A percentile compares a stretch with the other conserved stretches of the same genome.
Conservation (phyloP, 2,888 invertebrate genomes). For the Hanleya hanleyi region DNA sequence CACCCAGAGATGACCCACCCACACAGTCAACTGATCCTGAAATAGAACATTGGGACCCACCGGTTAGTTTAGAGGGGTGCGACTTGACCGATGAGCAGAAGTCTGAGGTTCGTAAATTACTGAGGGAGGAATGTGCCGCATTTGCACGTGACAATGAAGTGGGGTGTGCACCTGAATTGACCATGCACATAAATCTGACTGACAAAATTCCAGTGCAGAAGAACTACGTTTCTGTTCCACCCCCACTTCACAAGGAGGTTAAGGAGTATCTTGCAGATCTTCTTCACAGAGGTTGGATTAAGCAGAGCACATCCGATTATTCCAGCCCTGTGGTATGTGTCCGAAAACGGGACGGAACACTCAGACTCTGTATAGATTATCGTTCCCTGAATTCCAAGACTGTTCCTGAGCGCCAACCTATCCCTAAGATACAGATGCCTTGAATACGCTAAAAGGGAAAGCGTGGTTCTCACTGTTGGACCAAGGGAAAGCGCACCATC, state of each 20-base stretch:
- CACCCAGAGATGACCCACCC: background rate
- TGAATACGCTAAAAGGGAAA: slow-evolving; percentile 33
- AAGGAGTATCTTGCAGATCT: slow-evolving; percentile 41
- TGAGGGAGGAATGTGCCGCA: slow-evolving; percentile 30
- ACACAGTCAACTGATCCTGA: background rate
- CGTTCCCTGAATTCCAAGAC: slow-evolving; percentile 34
- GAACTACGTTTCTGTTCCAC: slow-evolving; percentile 34
- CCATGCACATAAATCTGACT: slow-evolving; percentile 31
- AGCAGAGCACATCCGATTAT: slow-evolving; percentile 11
- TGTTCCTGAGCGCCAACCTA: slow-evolving; percentile 20
- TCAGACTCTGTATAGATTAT: slow-evolving; percentile 27
- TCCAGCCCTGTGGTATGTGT: slow-evolving; percentile 38
- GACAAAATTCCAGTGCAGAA: slow-evolving; percentile 35
- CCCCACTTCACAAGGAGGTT: slow-evolving; percentile 39
- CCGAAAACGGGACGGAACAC: slow-evolving; percentile 24
- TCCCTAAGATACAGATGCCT: slow-evolving; percentile 40
- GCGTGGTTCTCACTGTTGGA: slow-evolving; percentile 36
- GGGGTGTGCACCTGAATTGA: slow-evolving; percentile 27
- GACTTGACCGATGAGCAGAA: slow-evolving; percentile 21
- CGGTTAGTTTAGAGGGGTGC: slow-evolving; percentile 17
- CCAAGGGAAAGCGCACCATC: slow-evolving; percentile 42
- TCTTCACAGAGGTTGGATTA: slow-evolving; percentile 31
- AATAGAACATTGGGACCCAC: slow-evolving; percentile 25
- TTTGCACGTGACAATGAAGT: slow-evolving; percentile 39
- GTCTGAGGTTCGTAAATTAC: slow-evolving; percentile 15